Evolutionary conservation across 2,113 vertebrate species (phyloP), one percentile per base, ranked within the genome.

Genomic region (Tachysurus fulvidraco): DNA sequence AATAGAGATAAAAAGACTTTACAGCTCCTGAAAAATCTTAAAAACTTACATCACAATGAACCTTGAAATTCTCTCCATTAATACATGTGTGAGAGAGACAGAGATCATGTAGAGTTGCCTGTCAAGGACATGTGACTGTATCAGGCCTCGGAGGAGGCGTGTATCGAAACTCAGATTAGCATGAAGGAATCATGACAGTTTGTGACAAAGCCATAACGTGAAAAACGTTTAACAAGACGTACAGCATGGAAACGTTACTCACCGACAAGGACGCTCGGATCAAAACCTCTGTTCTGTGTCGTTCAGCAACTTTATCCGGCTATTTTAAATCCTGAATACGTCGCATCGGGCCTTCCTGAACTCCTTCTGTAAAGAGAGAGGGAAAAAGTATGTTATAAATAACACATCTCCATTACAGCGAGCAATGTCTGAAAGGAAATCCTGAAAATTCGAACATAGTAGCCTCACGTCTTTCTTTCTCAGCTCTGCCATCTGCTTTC

Each of bases 401-500:
- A 80, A 69, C 13, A 65, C 84, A 21, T 80, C 76, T 86, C 52
- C 76, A 74, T 83, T 41, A 52, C 54, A 50, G 28, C 17, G 23
- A 17, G 41, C n/a, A 36, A 46, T 13, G 11, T 25, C 74, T 21
- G 23, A 44, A 86, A 69, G 19, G 62, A 67, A 65, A 52, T 3
- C 59, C 67, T 59, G 12, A 59, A 60, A 74, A 84, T 84, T 52
- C 54, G 6, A 28, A 80, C 55, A 55, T 55, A 50, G 50, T 54
- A 50, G 30, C 57, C 73, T 59, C 1, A 23, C 17, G 83, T 25
- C 46, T 60, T 83, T 50, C 69, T 76, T 62, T 60, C 30, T 44
- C 46, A 21, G 81, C 60, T 71, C n/a, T 23, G 30, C 28, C 84
- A 36, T 81, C 85, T 81, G 85, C 85, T 81, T 81, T 86, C 85